A percentile compares a stretch with the other conserved stretches of the same genome.
Evolutionary conservation across 2,797 vertebrate genomes (phyloP).

Genomic region (Crocidura indochinensis): DNA sequence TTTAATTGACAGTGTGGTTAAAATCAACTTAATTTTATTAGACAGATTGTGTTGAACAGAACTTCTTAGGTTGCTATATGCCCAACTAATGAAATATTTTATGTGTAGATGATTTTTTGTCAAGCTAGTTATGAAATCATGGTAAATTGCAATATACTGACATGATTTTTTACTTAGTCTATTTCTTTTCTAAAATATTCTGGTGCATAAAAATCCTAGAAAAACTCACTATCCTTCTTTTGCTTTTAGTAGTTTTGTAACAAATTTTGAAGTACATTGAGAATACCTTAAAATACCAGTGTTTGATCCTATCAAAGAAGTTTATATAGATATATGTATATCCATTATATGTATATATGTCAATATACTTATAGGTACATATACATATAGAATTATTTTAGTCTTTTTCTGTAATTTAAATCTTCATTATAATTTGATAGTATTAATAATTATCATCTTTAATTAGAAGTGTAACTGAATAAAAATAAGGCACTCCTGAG

Average conservation of each 20-base stretch:
- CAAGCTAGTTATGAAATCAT: constrained; percentile 56
- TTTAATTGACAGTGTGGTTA: constrained; percentile 77
- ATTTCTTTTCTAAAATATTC: constrained; percentile 30
- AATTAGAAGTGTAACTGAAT: constrained; percentile 36
- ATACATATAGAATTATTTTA: background rate
- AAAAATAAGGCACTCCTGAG: constrained; percentile 17
- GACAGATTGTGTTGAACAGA: constrained; percentile 61
- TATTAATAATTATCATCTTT: constrained; percentile 7
- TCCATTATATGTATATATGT: no score
- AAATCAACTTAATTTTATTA: constrained; percentile 75
- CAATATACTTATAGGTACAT: no score
- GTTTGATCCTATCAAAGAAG: constrained; percentile 32
- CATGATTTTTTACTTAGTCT: constrained; percentile 46
- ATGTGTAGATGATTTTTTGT: constrained; percentile 52
- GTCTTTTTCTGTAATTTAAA: constrained; percentile 22
- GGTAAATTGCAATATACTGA: constrained; percentile 34
- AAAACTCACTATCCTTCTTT: constrained; percentile 25
- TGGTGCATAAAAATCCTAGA: constrained; percentile 1
- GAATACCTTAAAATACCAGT: background rate
- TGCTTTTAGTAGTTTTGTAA: constrained; percentile 27
- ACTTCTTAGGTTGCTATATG: constrained; percentile 55
- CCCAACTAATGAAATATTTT: constrained; percentile 64
- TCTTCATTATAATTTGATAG: constrained; percentile 35
- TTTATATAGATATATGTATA: background rate
- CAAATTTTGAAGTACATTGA: constrained; percentile 13